phyloP scores from a whole-genome alignment of 2,888 invertebrate genomes.

The Arctia plantaginis region DNA sequence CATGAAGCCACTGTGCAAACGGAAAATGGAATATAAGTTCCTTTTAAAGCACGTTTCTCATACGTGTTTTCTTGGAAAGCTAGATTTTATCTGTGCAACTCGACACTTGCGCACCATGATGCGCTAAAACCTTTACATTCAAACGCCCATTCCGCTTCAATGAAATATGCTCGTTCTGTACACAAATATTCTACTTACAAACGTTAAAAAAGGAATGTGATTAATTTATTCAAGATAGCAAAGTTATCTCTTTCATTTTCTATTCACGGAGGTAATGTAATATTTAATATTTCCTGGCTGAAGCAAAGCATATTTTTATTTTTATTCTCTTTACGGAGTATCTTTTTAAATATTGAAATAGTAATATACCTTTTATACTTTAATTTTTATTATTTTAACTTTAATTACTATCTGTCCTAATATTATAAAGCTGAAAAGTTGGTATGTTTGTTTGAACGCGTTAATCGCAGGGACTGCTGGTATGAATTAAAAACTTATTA shows the following conservation, averaged over 20 bases:
- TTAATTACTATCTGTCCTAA: too few relatives aligned
- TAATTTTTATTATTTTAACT: too few relatives aligned
- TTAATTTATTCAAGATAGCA: neutral
- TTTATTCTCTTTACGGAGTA: neutral
- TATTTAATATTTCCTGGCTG: neutral
- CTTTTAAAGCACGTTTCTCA: conserved; percentile 44
- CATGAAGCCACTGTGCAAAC: conserved; percentile 30
- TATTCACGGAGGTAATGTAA: neutral
- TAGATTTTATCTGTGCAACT: conserved; percentile 51
- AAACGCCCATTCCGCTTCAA: conserved; percentile 28
- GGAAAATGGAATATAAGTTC: conserved; percentile 40
- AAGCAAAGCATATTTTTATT: neutral
- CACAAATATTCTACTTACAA: conserved; percentile 14
- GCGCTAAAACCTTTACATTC: conserved; percentile 36
- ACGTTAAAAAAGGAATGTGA: neutral
- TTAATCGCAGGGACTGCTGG: too few relatives aligned
- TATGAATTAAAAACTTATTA: too few relatives aligned
- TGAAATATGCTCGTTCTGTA: conserved; percentile 27
- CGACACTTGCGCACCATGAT: conserved; percentile 40
- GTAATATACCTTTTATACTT: neutral
- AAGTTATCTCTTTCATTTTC: neutral
- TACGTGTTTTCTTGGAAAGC: conserved; percentile 47
- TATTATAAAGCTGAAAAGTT: neutral
- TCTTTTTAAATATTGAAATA: neutral
- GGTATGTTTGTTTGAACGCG: neutral